These are phyloP conservation scores for Ephialtes manifestator DNA, from an alignment of 2,888 invertebrate species.

Conservation along the genomic window DNA sequence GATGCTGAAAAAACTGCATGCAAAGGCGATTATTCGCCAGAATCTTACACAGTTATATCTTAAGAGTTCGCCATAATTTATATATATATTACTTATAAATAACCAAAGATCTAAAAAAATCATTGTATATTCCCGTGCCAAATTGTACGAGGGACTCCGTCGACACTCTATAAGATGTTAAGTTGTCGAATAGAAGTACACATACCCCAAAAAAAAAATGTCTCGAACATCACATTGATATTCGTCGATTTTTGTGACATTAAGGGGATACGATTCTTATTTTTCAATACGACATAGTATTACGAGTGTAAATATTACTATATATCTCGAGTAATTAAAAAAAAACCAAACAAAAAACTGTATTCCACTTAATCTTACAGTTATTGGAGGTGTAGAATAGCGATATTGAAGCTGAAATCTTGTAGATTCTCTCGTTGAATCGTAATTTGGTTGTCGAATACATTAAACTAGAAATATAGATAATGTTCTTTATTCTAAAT, in stretches of 20 bases:
- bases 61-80: conserved; percentile 60
- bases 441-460: conserved; percentile 45
- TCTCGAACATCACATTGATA: conserved; percentile 58
- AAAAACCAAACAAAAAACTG: conserved; percentile 46
- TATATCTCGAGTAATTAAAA: conserved; percentile 59
- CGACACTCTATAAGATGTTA: conserved; percentile 40
- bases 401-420: conserved; percentile 43
- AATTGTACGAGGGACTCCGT: conserved; percentile 61
- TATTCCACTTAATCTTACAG: conserved; percentile 60
- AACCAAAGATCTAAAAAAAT: conserved; percentile 65
- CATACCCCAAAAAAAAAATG: conserved; percentile 17
- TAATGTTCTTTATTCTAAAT: conserved; percentile 41
- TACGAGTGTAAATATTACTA: conserved; percentile 67
- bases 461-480: conserved; percentile 31
- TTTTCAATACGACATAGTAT: conserved; percentile 68
- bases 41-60: conserved; percentile 34
- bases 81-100: conserved; percentile 56
- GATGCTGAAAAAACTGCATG: conserved; percentile 8
- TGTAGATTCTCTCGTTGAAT: conserved; percentile 26
- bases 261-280: conserved; percentile 64
- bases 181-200: conserved; percentile 32
- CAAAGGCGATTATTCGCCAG: conserved; percentile 29
- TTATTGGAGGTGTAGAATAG: conserved; percentile 43
- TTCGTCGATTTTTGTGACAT: conserved; percentile 63
- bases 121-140: conserved; percentile 68